These are phyloP conservation scores for Pycnonotus jocosus DNA, from an alignment of 2,113 vertebrate genomes.

Conservation along the genomic window DNA sequence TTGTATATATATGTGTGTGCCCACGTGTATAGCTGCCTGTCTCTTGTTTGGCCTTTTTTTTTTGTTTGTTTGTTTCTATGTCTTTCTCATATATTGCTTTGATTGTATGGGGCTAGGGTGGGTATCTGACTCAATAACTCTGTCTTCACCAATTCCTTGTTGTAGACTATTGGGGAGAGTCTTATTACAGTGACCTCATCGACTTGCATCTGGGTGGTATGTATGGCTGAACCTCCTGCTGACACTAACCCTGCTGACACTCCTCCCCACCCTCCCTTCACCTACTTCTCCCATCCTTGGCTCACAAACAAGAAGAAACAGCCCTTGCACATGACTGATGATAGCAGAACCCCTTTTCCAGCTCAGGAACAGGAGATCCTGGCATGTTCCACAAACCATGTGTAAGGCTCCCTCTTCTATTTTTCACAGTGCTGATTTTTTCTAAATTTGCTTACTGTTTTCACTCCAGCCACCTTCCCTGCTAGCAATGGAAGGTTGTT, in stretches of 20 bases:
- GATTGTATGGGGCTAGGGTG: conserved; percentile 38
- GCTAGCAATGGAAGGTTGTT: background rate
- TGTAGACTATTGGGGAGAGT: conserved; percentile 99
- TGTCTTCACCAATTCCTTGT: conserved; percentile 96
- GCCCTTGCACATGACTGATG: conserved; percentile 45
- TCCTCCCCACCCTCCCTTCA: conserved; percentile 50
- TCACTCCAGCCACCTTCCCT: background rate
- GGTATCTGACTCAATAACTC: conserved; percentile 80
- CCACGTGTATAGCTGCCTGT: background rate
- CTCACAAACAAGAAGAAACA: conserved; percentile 59
- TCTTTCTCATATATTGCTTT: conserved; percentile 40
- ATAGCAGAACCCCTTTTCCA: conserved; percentile 76
- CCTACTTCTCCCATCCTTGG: conserved; percentile 56
- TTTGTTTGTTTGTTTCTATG: background rate
- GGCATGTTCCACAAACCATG: background rate
- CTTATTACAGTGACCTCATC: conserved; percentile 99
- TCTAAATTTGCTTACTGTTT: background rate
- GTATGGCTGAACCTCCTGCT: conserved; percentile 91
- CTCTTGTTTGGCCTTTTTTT: background rate
- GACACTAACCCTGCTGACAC: conserved; percentile 81
- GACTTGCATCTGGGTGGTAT: conserved; percentile 99
- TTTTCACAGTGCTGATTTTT: background rate
- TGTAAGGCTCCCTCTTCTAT: background rate
- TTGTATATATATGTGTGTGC: background rate
- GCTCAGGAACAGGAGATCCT: conserved; percentile 48